A percentile compares a stretch with the other conserved stretches of the same genome.
phyloP scores from a whole-genome alignment of 2,113 vertebrate genomes.

The Anas platyrhynchos region DNA sequence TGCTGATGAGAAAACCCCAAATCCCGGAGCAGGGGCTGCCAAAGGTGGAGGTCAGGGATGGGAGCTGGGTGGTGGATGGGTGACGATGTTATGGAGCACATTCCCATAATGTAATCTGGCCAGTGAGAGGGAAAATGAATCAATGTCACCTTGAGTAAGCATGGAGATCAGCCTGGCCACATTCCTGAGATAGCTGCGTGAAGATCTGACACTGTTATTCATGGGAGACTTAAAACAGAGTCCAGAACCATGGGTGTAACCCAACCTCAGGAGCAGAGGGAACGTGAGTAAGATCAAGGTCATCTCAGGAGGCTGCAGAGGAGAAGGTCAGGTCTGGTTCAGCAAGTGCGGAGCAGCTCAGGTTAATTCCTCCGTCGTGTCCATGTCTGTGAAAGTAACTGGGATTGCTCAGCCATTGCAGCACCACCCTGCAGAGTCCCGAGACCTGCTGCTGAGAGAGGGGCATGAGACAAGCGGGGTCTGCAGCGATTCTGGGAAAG shows the following conservation, averaged over 20 bases:
- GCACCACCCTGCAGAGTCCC: not conserved
- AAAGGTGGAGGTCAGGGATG: not conserved
- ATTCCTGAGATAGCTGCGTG: conserved; percentile 73
- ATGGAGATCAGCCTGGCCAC: conserved; percentile 64
- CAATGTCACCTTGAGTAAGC: conserved; percentile 59
- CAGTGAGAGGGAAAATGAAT: conserved; percentile 65
- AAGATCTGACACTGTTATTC: conserved; percentile 59
- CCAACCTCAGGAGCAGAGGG: not conserved
- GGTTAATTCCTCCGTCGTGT: not conserved
- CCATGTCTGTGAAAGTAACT: not conserved
- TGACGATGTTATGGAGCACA: not conserved
- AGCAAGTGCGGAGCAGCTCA: not conserved
- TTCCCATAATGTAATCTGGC: conserved; percentile 42
- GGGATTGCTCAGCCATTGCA: not conserved
- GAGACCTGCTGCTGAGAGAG: not conserved
- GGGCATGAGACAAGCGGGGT: fast-evolving
- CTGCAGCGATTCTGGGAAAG: not conserved
- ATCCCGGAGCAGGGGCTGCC: not conserved
- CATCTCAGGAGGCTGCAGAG: conserved; percentile 7
- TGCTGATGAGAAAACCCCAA: not conserved
- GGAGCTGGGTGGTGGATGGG: not conserved
- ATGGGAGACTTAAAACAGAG: conserved; percentile 70
- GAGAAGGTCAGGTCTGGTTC: conserved; percentile 41
- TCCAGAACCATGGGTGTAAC: conserved; percentile 39
- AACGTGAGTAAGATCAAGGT: conserved; percentile 36